Percentiles rank a stretch among this genome's conserved stretches.
Evolutionary conservation across 2,113 vertebrate genomes (phyloP).

Genomic region (Mesitornis unicolor): DNA sequence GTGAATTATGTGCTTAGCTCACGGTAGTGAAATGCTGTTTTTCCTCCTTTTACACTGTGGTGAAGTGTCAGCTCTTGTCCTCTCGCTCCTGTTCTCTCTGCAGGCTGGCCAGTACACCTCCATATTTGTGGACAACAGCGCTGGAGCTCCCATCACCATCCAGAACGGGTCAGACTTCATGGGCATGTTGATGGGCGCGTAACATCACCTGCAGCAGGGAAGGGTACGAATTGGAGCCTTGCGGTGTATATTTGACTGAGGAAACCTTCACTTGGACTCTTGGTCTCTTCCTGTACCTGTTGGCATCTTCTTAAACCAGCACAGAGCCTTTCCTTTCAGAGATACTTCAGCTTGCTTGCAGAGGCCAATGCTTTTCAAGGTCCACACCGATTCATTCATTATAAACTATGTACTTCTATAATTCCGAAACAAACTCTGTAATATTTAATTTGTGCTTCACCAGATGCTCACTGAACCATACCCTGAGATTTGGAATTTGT

Average conservation of each 20-base stretch:
- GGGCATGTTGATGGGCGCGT: constrained; percentile 87
- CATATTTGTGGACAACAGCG: constrained; percentile 92
- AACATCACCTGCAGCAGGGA: background rate
- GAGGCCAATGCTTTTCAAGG: background rate
- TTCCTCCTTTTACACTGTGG: background rate
- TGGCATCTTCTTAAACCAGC: background rate
- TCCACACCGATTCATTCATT: background rate
- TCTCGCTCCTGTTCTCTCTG: background rate
- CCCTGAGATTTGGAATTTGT: background rate
- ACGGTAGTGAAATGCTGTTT: background rate
- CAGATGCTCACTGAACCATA: background rate
- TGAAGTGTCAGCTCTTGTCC: background rate
- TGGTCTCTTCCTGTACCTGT: background rate
- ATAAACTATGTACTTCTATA: background rate
- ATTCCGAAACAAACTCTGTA: background rate
- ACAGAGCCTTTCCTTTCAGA: background rate
- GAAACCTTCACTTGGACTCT: background rate
- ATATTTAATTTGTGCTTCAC: constrained; percentile 6
- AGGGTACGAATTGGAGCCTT: background rate
- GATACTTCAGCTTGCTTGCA: background rate
- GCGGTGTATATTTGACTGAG: background rate
- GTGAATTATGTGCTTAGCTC: background rate
- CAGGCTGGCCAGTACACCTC: constrained; percentile 92
- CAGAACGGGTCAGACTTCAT: constrained; percentile 92
- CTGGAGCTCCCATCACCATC: constrained; percentile 82